Evolutionary conservation across 2,113 vertebrate species (phyloP).

Genomic region (Dryoscopus gambensis): DNA sequence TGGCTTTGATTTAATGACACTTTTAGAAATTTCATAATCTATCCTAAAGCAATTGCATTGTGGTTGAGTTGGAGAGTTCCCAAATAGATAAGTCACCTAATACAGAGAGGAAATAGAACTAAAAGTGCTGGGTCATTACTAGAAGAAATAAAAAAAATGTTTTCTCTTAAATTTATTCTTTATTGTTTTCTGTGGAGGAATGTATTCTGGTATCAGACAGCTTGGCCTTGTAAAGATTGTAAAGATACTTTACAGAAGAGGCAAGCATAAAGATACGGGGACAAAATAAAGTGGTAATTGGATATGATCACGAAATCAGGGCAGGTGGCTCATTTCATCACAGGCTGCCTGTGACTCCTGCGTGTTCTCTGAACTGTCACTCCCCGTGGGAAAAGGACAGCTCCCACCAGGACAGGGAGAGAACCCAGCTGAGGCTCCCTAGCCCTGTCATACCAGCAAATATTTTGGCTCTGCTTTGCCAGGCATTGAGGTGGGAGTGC

Average conservation of each 20-base stretch:
- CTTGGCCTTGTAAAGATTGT: background rate
- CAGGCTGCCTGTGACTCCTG: background rate
- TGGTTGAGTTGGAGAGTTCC: background rate
- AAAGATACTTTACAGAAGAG: background rate
- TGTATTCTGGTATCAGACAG: background rate
- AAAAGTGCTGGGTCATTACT: background rate
- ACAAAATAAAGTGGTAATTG: background rate
- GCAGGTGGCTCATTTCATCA: background rate
- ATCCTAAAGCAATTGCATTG: background rate
- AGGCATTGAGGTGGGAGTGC: background rate
- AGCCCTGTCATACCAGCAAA: background rate
- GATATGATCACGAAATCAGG: background rate
- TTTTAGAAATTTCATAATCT: background rate
- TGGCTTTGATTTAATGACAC: background rate
- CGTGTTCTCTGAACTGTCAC: background rate
- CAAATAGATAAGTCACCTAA: background rate
- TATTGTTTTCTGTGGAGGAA: background rate
- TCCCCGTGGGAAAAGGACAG: background rate
- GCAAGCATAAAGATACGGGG: background rate
- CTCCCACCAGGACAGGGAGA: background rate
- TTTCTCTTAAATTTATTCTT: background rate
- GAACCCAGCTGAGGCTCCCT: background rate
- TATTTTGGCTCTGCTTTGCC: background rate
- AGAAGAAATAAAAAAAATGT: background rate
- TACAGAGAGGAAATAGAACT: background rate